A percentile compares a stretch with the other conserved stretches of the same genome.
phyloP scores from a whole-genome alignment of 2,888 invertebrate species.

The Dasysyrphus albostriatus region DNA sequence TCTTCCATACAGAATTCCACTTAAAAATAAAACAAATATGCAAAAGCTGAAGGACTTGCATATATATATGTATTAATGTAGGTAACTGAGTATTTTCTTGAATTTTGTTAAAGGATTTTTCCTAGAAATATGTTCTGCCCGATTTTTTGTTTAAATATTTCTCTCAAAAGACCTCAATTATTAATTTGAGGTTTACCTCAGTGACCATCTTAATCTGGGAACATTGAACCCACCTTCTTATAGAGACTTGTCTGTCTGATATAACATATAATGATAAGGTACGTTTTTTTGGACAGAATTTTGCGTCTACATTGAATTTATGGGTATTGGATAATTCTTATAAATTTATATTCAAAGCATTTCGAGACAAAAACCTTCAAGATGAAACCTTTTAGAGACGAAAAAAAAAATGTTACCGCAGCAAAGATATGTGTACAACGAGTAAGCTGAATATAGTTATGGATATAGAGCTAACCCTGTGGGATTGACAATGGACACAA shows the following conservation, averaged over 20 bases:
- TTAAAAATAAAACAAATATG: no score
- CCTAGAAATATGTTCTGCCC: background rate
- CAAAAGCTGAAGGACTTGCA: no score
- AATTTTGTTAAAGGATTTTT: background rate
- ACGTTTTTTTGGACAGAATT: no score
- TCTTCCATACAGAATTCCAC: background rate
- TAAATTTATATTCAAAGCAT: background rate
- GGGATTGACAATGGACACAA: conserved; percentile 68
- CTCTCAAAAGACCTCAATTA: background rate
- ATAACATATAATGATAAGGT: no score
- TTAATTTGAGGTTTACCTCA: no score
- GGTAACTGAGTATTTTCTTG: background rate
- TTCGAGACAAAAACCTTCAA: background rate
- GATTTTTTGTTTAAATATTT: background rate
- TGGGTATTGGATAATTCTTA: background rate
- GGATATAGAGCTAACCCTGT: conserved; percentile 63
- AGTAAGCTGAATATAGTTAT: conserved; percentile 55
- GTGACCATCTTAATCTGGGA: no score
- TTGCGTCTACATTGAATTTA: no score
- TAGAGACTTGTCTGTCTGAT: no score
- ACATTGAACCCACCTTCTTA: no score
- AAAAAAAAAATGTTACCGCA: no score
- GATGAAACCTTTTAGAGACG: background rate
- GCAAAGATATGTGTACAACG: background rate
- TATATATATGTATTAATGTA: no score